These are phyloP conservation scores for Australoheros scitulus DNA, from an alignment of 2,113 vertebrate genomes.

Conservation along the genomic window DNA sequence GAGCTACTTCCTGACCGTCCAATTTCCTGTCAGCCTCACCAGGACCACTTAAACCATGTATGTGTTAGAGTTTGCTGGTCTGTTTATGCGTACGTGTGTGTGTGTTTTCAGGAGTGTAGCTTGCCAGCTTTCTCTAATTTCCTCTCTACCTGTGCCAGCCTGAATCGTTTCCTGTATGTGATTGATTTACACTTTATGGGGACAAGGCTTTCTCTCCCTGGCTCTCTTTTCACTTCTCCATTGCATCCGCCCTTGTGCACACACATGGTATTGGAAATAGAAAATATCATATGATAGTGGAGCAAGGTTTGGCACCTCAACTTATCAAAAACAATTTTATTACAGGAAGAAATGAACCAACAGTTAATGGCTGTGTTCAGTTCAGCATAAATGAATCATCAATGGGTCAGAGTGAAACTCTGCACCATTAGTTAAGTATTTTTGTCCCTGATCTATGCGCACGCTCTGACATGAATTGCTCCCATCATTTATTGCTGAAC, in stretches of 20 bases:
- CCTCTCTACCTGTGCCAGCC: constrained; percentile 64
- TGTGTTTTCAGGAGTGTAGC: neutral
- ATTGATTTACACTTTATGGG: constrained; percentile 67
- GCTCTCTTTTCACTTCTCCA: constrained; percentile 9
- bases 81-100: neutral
- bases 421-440: constrained; percentile 42
- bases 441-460: constrained; percentile 53
- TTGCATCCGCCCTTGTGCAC: constrained; percentile 5
- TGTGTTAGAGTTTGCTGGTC: constrained; percentile 1
- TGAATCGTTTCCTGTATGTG: constrained; percentile 67
- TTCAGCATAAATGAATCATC: constrained; percentile 45
- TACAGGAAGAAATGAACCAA: constrained; percentile 37
- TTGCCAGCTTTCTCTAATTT: constrained; percentile 66
- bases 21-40: constrained; percentile 64
- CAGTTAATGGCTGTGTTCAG: constrained; percentile 40
- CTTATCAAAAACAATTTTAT: constrained; percentile 35
- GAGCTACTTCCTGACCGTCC: constrained; percentile 57
- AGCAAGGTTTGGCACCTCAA: constrained; percentile 16
- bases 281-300: constrained; percentile 40
- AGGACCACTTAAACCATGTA: constrained; percentile 7
- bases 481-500: constrained; percentile 37
- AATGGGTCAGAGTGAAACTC: constrained; percentile 50
- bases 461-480: constrained; percentile 45
- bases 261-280: constrained; percentile 6
- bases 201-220: constrained; percentile 9